Base-by-base conservation (phyloP, 2,797 vertebrate genomes). In the Percopsis omiscomaycus region DNA sequence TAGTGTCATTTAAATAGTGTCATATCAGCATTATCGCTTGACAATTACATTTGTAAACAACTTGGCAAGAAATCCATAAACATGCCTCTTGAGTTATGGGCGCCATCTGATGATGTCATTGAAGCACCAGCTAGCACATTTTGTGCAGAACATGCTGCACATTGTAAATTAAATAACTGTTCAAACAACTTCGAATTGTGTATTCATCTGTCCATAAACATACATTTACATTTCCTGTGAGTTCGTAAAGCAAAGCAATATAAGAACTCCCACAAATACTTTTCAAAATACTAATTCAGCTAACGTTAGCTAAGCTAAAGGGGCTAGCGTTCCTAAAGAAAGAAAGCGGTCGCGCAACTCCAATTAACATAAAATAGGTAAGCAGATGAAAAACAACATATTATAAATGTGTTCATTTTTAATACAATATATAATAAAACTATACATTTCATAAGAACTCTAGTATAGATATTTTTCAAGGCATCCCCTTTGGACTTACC, bases 61-160 rank as follows among this genome's bases (percentile, higher is more conserved):
- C 58, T 29, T 49, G 53, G 37, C 4, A 68, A 66, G 29, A 60
- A 14, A 65, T 61, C 27, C 12, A 66, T 48, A 56, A 69, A 83
- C 84, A 85, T 73, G 75, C 73, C 68, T 59, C 52, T 62, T 55
- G 59, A 37, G 13, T 15, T 2, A 57, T 1, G 1, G 80, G 58
- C 90, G 87, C 86, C 45, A 13, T 27, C 0, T 82, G 69, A 88
- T 88, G 75, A 89, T 82, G 42, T 84, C 70, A 84, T 4, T 0
- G 30, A 0, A 50, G 58, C 78, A 2, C 22, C 75, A 6, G 59
- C 53, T 79, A 83, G 68, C 69, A 55, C 49, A 44, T 68, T 53
- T 67, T 49, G 58, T 59, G n/a, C 29, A 55, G 45, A 29, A 44
- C 64, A 11, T 0, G 1, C 27, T 5, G 12, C 13, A 10, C 66